These are phyloP conservation scores for Eupithecia insigniata DNA, from an alignment of 2,888 invertebrate species.

Conservation along the genomic window DNA sequence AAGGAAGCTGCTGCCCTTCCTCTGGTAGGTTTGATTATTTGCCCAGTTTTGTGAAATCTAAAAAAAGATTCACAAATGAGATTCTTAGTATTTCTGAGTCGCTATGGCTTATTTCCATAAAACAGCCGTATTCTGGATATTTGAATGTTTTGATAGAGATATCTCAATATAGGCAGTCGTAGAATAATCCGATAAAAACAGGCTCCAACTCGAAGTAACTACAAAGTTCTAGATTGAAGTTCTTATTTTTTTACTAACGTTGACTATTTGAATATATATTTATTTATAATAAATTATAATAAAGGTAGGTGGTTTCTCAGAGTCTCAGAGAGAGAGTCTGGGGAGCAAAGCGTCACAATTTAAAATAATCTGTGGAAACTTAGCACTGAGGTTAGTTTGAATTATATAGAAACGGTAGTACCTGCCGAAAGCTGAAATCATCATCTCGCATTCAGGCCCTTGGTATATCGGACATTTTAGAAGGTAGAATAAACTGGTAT, in stretches of 20 bases:
- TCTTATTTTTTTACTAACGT: neutral
- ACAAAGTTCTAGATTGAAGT: neutral
- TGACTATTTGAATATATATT: neutral
- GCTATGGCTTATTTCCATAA: slow-evolving; percentile 57
- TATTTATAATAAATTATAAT: too few species aligned
- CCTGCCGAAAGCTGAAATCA: neutral
- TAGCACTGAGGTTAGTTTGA: neutral
- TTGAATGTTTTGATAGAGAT: slow-evolving; percentile 63
- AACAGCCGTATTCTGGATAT: slow-evolving; percentile 63
- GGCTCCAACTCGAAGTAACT: neutral
- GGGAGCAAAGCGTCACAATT: too few species aligned
- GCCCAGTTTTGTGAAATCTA: neutral
- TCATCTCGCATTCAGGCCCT: neutral
- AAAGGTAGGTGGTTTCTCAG: too few species aligned
- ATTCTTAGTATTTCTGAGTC: neutral
- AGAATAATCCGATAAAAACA: neutral
- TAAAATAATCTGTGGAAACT: neutral
- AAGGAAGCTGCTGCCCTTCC: too few species aligned
- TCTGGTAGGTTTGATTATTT: neutral
- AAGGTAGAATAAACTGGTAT: slow-evolving; percentile 32
- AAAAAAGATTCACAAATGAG: neutral
- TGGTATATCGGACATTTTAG: neutral
- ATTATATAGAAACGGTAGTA: neutral
- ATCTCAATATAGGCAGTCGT: slow-evolving; percentile 47
- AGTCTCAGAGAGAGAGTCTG: too few species aligned